phyloP scores from a whole-genome alignment of 1,140 invertebrate genomes.

The Dermatophagoides farinae region DNA sequence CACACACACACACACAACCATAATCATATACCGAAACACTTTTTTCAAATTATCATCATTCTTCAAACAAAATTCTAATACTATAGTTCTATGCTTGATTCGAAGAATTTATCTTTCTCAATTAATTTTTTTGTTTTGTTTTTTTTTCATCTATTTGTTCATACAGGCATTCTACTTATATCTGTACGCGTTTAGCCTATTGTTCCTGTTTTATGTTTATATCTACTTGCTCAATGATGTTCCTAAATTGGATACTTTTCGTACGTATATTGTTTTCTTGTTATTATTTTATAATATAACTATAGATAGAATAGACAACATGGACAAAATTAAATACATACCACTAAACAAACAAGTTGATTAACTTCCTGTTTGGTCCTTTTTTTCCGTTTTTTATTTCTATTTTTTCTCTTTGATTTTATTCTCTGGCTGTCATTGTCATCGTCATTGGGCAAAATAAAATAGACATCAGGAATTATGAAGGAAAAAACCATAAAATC shows the following conservation, averaged over 20 bases:
- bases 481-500: constrained; percentile 45
- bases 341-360: no score
- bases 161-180: constrained; percentile 87
- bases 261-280: constrained; percentile 10
- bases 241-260: constrained; percentile 32
- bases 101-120: neutral
- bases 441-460: constrained; percentile 4
- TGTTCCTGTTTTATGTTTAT: constrained; percentile 89
- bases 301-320: no score
- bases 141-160: constrained; percentile 8
- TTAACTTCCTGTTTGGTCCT: no score
- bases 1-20: no score
- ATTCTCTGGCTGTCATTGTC: no score
- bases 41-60: no score
- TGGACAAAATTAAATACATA: no score
- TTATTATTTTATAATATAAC: no score
- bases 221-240: constrained; percentile 76
- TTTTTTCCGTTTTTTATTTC: no score
- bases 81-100: neutral
- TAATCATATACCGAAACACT: no score
- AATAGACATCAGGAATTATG: neutral
- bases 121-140: no score
- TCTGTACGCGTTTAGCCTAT: constrained; percentile 76
- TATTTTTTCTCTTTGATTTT: no score
- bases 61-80: neutral